Conservation (phyloP, 2,888 invertebrate genomes). For the Eulithis prunata region DNA sequence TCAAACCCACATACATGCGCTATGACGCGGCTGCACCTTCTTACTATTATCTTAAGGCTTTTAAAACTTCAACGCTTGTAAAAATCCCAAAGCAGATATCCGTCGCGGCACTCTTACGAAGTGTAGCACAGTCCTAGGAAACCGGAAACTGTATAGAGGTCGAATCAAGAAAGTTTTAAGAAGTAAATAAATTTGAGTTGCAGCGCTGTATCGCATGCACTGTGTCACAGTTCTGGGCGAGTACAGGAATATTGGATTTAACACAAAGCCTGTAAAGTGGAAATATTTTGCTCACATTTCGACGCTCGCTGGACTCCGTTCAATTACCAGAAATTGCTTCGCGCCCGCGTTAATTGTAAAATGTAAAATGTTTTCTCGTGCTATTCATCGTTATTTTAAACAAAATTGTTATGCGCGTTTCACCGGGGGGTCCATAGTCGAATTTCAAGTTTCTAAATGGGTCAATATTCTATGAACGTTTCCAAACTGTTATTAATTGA, state of each 20-base stretch:
- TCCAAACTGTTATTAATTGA: too few species aligned
- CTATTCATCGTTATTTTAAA: neutral
- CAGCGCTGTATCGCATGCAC: slow-evolving; percentile 12
- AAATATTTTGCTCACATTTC: neutral
- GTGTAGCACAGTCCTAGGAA: neutral
- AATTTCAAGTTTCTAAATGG: too few species aligned
- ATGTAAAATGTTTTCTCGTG: neutral
- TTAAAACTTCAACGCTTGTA: slow-evolving; percentile 1
- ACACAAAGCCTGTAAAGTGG: neutral
- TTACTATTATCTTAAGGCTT: slow-evolving; percentile 26
- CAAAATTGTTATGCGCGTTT: too few species aligned
- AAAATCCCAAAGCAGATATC: slow-evolving; percentile 2
- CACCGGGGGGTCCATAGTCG: too few species aligned
- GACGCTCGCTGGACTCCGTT: neutral
- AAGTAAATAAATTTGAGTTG: slow-evolving; percentile 5
- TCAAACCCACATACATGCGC: slow-evolving; percentile 26
- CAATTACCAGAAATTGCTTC: neutral
- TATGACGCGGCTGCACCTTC: slow-evolving; percentile 28
- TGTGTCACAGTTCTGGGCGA: slow-evolving; percentile 14
- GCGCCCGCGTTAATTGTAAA: neutral
- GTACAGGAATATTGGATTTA: neutral
- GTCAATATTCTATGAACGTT: too few species aligned
- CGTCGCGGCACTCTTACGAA: neutral
- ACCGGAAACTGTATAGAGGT: neutral
- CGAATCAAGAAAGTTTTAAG: neutral